phyloP scores from a whole-genome alignment of 2,888 invertebrate genomes.

The Epiblema foenella region DNA sequence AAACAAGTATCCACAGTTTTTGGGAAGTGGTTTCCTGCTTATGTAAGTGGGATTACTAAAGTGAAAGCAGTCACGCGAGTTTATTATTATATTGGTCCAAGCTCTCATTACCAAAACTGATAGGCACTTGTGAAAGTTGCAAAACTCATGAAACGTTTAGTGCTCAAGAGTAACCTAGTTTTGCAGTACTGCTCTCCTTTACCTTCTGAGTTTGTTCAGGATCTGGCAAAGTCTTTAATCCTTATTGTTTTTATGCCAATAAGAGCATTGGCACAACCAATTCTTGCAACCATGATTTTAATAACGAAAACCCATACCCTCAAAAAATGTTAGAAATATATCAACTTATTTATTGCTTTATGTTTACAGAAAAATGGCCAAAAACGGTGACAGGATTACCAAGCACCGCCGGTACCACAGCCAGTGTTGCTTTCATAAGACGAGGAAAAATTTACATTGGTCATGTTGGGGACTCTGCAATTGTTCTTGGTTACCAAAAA shows the following conservation, averaged over 20 bases:
- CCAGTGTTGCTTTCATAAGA: constrained; percentile 97
- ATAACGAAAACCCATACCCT: too few species aligned
- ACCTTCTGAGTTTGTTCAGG: not conserved
- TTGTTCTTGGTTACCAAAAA: constrained; percentile 93
- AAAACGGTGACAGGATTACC: constrained; percentile 97
- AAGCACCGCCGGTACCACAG: constrained; percentile 99
- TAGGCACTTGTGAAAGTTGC: constrained; percentile 41
- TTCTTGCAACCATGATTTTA: too few species aligned
- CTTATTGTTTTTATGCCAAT: too few species aligned
- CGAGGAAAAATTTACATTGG: constrained; percentile 98
- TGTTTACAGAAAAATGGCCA: constrained; percentile 94
- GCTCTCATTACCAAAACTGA: constrained; percentile 64
- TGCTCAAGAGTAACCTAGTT: constrained; percentile 27
- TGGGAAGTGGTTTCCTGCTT: constrained; percentile 62
- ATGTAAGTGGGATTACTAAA: constrained; percentile 55
- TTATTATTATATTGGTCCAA: constrained; percentile 65
- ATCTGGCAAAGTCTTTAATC: too few species aligned
- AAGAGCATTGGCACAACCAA: too few species aligned
- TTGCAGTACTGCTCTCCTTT: constrained; percentile 7
- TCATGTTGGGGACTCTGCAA: constrained; percentile 99
- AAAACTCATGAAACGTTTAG: constrained; percentile 15
- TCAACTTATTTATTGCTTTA: constrained; percentile 21
- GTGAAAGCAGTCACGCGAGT: constrained; percentile 82
- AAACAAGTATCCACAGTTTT: constrained; percentile 58
- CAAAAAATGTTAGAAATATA: not conserved